Conservation (phyloP, 2,888 invertebrate genomes). For the Argyresthia goedartella region DNA sequence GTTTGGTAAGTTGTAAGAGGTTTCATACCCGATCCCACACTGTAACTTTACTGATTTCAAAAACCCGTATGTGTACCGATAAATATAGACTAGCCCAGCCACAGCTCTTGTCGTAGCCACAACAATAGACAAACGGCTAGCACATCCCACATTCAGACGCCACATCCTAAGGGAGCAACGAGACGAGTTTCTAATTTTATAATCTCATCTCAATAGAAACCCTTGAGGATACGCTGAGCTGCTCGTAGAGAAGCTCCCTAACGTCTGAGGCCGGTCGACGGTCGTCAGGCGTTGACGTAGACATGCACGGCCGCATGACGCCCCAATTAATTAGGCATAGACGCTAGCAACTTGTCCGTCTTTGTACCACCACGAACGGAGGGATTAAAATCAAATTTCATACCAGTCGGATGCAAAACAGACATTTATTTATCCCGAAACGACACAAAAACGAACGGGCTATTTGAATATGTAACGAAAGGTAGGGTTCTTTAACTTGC, state of each 20-base stretch:
- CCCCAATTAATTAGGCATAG: conserved; percentile 54
- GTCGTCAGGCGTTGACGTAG: neutral
- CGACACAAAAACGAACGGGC: conserved; percentile 56
- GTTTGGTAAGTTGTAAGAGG: neutral
- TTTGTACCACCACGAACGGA: neutral
- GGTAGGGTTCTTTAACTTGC: conserved; percentile 63
- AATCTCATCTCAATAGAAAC: conserved; percentile 7
- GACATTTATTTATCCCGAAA: neutral
- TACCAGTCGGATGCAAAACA: neutral
- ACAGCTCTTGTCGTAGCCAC: neutral
- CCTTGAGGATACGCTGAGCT: conserved; percentile 1
- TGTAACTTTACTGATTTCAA: neutral
- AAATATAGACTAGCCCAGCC: neutral
- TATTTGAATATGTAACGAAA: conserved; percentile 70
- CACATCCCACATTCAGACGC: neutral
- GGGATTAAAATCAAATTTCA: neutral
- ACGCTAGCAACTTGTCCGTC: neutral
- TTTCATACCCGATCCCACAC: neutral
- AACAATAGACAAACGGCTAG: neutral
- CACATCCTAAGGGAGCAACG: neutral
- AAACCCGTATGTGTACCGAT: neutral
- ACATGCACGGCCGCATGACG: conserved; percentile 29
- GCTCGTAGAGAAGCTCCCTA: neutral
- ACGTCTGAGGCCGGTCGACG: neutral
- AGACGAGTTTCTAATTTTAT: conserved; percentile 7